A percentile compares a stretch with the other conserved stretches of the same genome.
Evolutionary conservation across 2,113 vertebrate genomes (phyloP).

Genomic region (Coturnix japonica): DNA sequence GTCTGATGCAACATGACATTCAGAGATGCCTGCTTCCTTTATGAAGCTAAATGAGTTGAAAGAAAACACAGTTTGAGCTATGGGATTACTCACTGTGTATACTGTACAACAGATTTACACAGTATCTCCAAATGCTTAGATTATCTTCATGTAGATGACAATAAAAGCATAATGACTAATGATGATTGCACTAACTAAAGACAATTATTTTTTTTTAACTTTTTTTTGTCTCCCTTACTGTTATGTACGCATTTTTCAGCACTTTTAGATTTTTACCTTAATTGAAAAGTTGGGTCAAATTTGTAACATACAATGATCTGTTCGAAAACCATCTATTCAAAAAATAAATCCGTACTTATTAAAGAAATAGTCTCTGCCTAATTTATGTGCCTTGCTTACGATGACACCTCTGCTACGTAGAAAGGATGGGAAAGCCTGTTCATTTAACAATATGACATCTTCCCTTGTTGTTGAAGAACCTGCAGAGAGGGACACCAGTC

Average conservation of each 20-base stretch:
- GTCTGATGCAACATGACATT: neutral
- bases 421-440: neutral
- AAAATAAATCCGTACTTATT: neutral
- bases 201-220: neutral
- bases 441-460: neutral
- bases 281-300: neutral
- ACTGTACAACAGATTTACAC: neutral
- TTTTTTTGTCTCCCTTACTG: neutral
- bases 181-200: neutral
- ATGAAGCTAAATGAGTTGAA: neutral
- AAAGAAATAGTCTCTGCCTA: neutral
- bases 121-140: neutral
- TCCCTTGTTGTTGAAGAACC: neutral
- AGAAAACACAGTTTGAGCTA: neutral
- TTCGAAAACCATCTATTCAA: neutral
- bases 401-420: neutral
- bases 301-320: neutral
- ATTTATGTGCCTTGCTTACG: neutral
- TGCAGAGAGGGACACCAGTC: neutral
- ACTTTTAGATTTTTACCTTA: neutral
- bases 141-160: neutral
- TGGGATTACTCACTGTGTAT: neutral
- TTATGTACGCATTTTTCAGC: neutral
- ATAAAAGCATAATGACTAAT: neutral
- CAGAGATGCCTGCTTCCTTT: neutral